Base-by-base conservation (phyloP, 2,888 invertebrate species). In the Habrosyne pyritoides region DNA sequence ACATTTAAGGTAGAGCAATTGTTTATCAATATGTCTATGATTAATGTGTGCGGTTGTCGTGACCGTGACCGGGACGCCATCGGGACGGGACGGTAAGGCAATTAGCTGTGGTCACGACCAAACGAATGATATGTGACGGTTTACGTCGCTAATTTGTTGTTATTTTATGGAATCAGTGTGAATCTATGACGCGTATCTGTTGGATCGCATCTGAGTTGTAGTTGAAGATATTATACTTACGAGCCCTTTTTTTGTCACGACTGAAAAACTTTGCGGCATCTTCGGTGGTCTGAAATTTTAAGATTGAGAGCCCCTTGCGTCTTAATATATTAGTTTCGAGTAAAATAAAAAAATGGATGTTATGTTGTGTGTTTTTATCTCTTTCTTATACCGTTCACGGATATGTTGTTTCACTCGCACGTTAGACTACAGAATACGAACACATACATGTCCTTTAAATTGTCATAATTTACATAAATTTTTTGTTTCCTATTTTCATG, bases 1-100 rank as follows among this genome's bases (percentile, higher is more conserved):
- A 89, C 84, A 89, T 91, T 89, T 89, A 89, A 91, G 90, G 82
- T 87, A 86, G 88, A 86, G 86, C 89, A 90, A 91, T 91, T 90
- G 91, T 91, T 91, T 91, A 91, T 92, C 89, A 89, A 90, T 90
- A 88, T 77, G 79, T 69, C 78, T 87, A 87, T 89, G 89, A 89
- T 89, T 83, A 89, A 91, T 89, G 89, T 82, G 76, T 77, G 75
- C 78, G 73, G 68, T 63, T 67, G 79, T 88, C 89, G 89, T 89
- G 91, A 88, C 75, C 83, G 78, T 67, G 69, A 71, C 78, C 73
- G 78, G 76, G 73, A 72, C 78, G 77, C 77, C 62, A 67, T 71
- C 61, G 69, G 74, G 28, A 18, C 26, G 79, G 77, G 75, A 73
- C 78, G 77, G 77, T 61, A 8, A 50, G 73, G 83, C 89, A 91